Conservation (phyloP, 2,888 invertebrate genomes). For the Drosophila nr. perissopoda region DNA sequence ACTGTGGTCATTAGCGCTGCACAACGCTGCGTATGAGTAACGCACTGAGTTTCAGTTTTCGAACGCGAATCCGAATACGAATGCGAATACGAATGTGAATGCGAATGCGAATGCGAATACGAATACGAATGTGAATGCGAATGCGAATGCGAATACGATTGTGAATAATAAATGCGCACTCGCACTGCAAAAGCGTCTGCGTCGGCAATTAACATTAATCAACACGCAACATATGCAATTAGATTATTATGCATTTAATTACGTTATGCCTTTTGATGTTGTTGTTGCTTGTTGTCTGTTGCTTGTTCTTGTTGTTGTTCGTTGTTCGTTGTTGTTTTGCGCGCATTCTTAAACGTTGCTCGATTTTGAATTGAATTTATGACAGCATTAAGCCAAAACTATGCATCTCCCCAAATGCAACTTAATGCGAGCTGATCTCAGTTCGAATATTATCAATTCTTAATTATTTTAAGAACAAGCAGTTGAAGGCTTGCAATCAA, state of each 20-base stretch:
- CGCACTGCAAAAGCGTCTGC: constrained; percentile 55
- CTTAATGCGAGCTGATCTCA: background rate
- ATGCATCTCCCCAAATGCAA: constrained; percentile 8
- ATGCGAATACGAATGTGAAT: background rate
- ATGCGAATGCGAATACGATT: constrained; percentile 16
- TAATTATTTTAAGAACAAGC: background rate
- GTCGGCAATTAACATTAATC: constrained; percentile 81
- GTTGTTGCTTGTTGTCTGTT: constrained; percentile 3
- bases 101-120: background rate
- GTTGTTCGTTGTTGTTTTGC: constrained; percentile 15
- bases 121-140: too few species aligned
- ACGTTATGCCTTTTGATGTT: constrained; percentile 62
- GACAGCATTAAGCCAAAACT: constrained; percentile 25
- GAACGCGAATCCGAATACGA: constrained; percentile 6
- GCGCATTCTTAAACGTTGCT: constrained; percentile 51
- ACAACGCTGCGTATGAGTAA: constrained; percentile 67
- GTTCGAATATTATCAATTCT: background rate
- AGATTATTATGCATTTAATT: constrained; percentile 80
- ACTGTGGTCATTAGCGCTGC: constrained; percentile 56
- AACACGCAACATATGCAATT: constrained; percentile 81
- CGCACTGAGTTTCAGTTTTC: constrained; percentile 25
- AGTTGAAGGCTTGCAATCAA: constrained; percentile 31
- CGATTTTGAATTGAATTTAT: constrained; percentile 50
- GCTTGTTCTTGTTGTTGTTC: background rate
- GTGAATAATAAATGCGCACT: constrained; percentile 65